These are phyloP conservation scores for Pygoscelis antarcticus DNA, from an alignment of 2,113 vertebrate genomes.

Conservation along the genomic window DNA sequence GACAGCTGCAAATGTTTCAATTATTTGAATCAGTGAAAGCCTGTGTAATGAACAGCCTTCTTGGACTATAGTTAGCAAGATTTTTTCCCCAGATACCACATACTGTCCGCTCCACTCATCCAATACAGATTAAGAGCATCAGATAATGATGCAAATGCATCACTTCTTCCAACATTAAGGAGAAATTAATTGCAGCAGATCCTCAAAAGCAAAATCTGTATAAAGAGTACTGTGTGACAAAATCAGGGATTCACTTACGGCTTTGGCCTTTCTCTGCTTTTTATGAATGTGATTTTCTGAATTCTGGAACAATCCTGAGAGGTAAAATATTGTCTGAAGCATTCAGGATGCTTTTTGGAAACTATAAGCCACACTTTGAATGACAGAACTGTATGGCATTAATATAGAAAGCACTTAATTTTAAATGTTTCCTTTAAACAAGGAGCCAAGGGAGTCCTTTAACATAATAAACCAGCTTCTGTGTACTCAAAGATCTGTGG, in stretches of 20 bases:
- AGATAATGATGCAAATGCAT: conserved; percentile 33
- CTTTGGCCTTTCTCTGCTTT: neutral
- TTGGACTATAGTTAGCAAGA: neutral
- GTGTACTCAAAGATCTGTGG: neutral
- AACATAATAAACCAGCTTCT: neutral
- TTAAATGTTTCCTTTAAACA: neutral
- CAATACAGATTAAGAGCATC: neutral
- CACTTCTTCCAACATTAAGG: neutral
- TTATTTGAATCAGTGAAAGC: conserved; percentile 40
- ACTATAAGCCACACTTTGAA: neutral
- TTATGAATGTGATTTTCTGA: neutral
- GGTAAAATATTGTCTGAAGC: neutral
- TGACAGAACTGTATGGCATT: neutral
- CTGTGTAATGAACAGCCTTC: conserved; percentile 30
- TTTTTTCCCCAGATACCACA: conserved; percentile 6
- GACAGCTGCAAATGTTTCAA: conserved; percentile 49
- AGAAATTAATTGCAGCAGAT: conserved; percentile 6
- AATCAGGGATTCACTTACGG: neutral
- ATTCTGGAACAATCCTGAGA: neutral
- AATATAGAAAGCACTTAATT: neutral
- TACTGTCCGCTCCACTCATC: conserved; percentile 12
- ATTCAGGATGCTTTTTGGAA: neutral
- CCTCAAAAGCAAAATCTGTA: neutral
- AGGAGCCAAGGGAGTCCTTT: neutral
- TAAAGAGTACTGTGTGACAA: neutral